Conservation (phyloP, 1,140 invertebrate genomes). For the Drosophila mayri region DNA sequence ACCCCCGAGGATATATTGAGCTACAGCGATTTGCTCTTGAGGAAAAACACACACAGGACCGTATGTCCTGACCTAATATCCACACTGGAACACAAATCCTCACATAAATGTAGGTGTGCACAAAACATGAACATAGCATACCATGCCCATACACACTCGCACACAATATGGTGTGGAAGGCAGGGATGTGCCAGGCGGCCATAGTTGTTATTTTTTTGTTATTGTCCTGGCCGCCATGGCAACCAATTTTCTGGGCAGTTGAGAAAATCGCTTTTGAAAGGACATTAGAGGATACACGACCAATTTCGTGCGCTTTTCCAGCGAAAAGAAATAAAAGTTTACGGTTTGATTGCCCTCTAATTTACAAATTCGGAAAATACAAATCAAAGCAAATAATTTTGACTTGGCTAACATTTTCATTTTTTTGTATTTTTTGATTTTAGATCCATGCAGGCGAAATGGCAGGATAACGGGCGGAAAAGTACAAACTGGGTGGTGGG, state of each 20-base stretch:
- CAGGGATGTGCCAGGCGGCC: not conserved
- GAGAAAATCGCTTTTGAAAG: conserved; percentile 51
- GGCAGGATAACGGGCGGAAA: not conserved
- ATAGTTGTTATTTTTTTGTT: conserved; percentile 55
- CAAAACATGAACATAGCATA: conserved; percentile 8
- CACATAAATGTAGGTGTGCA: conserved; percentile 5
- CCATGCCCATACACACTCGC: conserved; percentile 3
- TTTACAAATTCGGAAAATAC: conserved; percentile 49
- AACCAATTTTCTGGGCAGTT: conserved; percentile 56
- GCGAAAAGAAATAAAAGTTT: conserved; percentile 39
- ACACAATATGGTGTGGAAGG: not conserved
- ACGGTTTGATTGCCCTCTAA: conserved; percentile 55
- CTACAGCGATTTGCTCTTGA: conserved; percentile 33
- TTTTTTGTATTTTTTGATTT: not conserved
- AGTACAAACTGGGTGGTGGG: not conserved
- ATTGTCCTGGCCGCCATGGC: conserved; percentile 51
- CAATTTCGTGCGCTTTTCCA: conserved; percentile 17
- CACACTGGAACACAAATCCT: conserved; percentile 29
- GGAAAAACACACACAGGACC: not conserved
- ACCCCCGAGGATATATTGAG: conserved; percentile 9
- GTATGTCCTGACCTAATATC: conserved; percentile 37
- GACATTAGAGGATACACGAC: conserved; percentile 45
- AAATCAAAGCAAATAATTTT: conserved; percentile 38
- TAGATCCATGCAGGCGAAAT: conserved; percentile 1
- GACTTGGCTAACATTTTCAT: not conserved